Evolutionary conservation across 2,797 vertebrate species (phyloP), one percentile per base, ranked within the genome.

Genomic region (Pseudochirops corinnae): DNA sequence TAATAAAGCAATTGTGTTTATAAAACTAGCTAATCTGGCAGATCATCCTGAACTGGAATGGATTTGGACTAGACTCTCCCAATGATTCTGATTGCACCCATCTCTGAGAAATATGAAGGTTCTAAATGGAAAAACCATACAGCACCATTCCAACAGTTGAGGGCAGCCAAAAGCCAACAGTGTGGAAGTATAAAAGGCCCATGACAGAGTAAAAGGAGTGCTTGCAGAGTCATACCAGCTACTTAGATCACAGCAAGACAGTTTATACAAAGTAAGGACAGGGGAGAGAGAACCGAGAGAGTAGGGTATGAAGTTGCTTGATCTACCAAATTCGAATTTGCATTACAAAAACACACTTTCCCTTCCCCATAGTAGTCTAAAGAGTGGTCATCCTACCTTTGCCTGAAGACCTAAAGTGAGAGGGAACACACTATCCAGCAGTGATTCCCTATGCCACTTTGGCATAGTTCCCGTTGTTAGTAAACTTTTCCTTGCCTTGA

Each of bases 1-100:
- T 87, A 91, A 94, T 95, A 92, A 90, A 92, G 33, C 90, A 92
- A 57, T 55, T 50, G 18, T 92, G 24, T 82, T 91, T 50, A 91
- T 92, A 93, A 92, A 91, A 96, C 90, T 58, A 56, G 31, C 94
- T 91, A 58, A 58, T 82, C 60, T 91, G 92, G 82, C 55, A 95
- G n/a, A 56, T 90, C 53, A 21, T 87, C 95, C 55, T 92, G 53
- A 14, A 74, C 31, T 52, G 14, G 24, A 52, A 3, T 62, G 10
- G 11, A 92, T 67, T 93, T 29, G 10, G 50, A 21, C 14, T 60
- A 18, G 62, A 56, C 62, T 92, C 87, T 93, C 58, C 92, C 56
- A 94, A 94, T 56, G 26, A 90, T 46, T 18, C 26, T 60, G 39
- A 82, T 52, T 56, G 26, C 58, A 58, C 74, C 46, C 90, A 62